Evolutionary conservation across 2,113 vertebrate genomes (phyloP).

Genomic region (Climacteris rufus): DNA sequence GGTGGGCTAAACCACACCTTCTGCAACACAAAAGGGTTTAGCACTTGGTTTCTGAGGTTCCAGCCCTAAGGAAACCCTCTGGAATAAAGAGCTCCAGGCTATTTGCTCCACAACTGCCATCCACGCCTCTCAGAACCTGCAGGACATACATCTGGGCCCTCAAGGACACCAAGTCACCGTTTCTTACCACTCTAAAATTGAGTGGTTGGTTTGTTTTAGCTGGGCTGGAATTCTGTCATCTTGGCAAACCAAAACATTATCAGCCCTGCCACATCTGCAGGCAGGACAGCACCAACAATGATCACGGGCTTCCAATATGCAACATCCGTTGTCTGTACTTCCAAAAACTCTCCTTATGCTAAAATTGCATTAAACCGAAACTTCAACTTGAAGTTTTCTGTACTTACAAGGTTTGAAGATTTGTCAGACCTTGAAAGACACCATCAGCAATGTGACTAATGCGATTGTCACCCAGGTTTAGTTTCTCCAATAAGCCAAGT

Average conservation of each 20-base stretch:
- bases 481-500: slow-evolving; percentile 84
- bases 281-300: not conserved
- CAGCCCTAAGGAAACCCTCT: not conserved
- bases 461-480: slow-evolving; percentile 90
- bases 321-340: not conserved
- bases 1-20: not conserved
- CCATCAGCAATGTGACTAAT: slow-evolving; percentile 92
- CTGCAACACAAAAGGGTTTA: not conserved
- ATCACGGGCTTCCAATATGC: not conserved
- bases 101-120: not conserved
- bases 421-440: slow-evolving; percentile 86
- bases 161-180: not conserved
- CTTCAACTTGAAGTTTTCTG: not conserved
- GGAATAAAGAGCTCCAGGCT: not conserved
- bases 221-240: not conserved
- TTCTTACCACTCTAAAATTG: not conserved
- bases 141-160: not conserved
- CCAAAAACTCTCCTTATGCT: not conserved
- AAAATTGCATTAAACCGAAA: not conserved
- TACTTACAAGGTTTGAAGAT: slow-evolving; percentile 89
- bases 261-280: not conserved
- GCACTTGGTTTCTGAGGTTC: not conserved
- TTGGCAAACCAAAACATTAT: not conserved
- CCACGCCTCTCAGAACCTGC: not conserved
- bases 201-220: not conserved